Evolutionary conservation across 1,140 invertebrate species (phyloP), one percentile per base, ranked within the genome.

Genomic region (Drosophila baimaii): DNA sequence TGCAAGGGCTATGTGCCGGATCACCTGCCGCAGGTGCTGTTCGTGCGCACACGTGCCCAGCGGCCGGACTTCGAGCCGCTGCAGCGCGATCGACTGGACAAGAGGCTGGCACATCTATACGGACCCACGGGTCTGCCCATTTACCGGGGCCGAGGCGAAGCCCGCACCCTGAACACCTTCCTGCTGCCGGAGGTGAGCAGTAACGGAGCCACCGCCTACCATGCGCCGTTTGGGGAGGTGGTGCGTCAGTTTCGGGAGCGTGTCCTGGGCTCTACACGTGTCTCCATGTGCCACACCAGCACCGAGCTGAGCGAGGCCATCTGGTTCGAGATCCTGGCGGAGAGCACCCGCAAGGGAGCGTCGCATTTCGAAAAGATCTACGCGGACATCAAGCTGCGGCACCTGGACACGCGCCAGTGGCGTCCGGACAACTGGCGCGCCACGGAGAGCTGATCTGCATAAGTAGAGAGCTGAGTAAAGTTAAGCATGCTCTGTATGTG

Each of bases 11-110:
- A 86, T 12, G 62, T 79, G 0, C 44, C 47, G 2, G 68, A 89
- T 12, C 77, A 91, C 43, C 61, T 90, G 47, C 91, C 91, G 0
- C 91, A 92, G 73, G 21, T 92, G 3, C 29, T 92, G 39, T 91
- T 92, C 37, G 81, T 92, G 41, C 83, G 80, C 3, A 90, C 88
- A 15, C 90, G 80, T 1, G 78, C 79, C 7, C 77, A 85, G 31
- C 79, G 88, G 0, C 47, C 47, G 5, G 79, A 91, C 47, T 92
- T 86, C 17, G 69, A 79, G 51, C 64, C 75, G 15, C 54, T 25
- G 0, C 41, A 61, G 31, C 81, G 79, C 2, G 64, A 77, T 0
- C 41, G 49, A 10, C 37, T 77, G n/a, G 76, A 91, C 15, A 65
- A 56, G 47, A 83, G 82, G 52, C 31, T 90, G 12, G 19, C 44